Base-by-base conservation (phyloP, 2,888 invertebrate genomes). In the Aporophyla lueneburgensis region DNA sequence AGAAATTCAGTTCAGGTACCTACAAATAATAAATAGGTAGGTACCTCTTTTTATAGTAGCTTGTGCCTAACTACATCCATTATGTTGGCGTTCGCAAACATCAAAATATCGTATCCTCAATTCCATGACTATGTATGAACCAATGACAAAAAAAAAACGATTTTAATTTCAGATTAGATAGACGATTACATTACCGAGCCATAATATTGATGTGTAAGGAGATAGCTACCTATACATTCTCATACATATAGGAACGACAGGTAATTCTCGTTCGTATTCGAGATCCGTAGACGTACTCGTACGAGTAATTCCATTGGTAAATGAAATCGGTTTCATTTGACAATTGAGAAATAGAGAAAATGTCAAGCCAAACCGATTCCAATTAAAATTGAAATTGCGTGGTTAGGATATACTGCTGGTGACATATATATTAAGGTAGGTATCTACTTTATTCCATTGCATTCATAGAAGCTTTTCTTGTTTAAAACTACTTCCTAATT, bases 361-460 rank as follows among this genome's bases (percentile, higher is more conserved):
- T 70, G 71, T 70, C 73, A 71, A 71, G 54, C 58, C 63, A 71
- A 70, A 80, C 76, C 72, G 58, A 71, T 74, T 71, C 68, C 69
- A 81, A 81, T 85, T 86, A 83, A 81, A 83, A 61, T 77, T 49
- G 68, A 69, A 83, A 78, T 76, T 78, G 73, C 72, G 40, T 77
- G 70, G 67, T 76, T 67, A 73, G 49, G 24, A 62, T 49, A 58
- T 49, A 58, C 70, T 59, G 62, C 27, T 73, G 54, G 53, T n/a
- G 56, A 54, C 59, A 33, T 56, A 33, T 46, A 51, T 53, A 58
- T 71, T 81, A 24, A 40, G 56, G 46, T 58, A 27, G 10, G 43
- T 65, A 46, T 14, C 27, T 66, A 59, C 14, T 9, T 46, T 24
- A 63, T 51, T 27, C n/a, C 33, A 21, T 43, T 51, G 53, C n/a